Base-by-base conservation (phyloP, 2,113 vertebrate genomes). In the Labrus mixtus region DNA sequence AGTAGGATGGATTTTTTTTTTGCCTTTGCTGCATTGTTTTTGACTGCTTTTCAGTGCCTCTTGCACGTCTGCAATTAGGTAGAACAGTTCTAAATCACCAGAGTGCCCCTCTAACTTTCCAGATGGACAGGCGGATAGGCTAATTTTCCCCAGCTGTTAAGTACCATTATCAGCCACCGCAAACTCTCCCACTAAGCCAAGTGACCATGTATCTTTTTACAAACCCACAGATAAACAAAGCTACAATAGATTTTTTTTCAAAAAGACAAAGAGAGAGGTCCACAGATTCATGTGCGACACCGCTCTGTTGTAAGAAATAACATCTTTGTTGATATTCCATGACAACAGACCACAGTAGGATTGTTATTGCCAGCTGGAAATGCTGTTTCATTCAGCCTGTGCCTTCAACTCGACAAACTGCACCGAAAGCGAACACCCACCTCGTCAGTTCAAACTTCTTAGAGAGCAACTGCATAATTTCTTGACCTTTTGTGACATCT, bases 231-330 rank as follows among this genome's bases (percentile, higher is more conserved):
- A 84, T 73, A 89, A 84, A 85, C 84, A 84, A 4, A 48, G 73
- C 20, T 56, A 78, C 85, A 86, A 90, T 67, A 71, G 71, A 78
- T 51, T 51, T 51, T n/a, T 78, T 57, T 78, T 57, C 64, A 76
- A 73, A 79, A 68, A 66, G 74, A 84, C 60, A 76, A 89, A 76
- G 69, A 62, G 77, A 75, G 76, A 90, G 83, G 79, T 84, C 86
- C 83, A 87, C 83, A 67, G 83, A 86, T 82, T 88, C 46, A 54
- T 62, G 66, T 91, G 86, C 93, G 89, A 90, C 93, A 91, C 90
- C 87, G 83, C 91, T 87, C 88, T 92, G 93, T 94, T 94, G 88
- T 84, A 81, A 86, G 73, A 78, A 87, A 87, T 88, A 87, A 89
- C 86, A 89, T 86, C 82, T 83, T 78, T 91, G 84, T 89, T 89